Conservation (phyloP, 2,888 invertebrate species). For the Drosophila silvestris region DNA sequence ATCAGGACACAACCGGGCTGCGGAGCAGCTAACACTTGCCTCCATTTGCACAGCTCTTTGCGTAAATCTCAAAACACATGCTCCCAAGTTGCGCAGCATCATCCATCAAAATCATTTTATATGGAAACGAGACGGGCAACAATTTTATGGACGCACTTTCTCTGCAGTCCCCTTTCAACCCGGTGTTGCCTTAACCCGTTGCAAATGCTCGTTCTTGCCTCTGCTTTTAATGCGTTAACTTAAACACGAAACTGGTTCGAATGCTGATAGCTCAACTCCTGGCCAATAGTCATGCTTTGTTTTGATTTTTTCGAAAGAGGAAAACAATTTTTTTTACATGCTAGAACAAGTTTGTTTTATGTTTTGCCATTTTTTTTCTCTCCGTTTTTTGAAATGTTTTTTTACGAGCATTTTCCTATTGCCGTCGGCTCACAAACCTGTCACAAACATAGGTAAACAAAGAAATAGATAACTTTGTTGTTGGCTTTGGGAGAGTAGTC, state of each 20-base stretch:
- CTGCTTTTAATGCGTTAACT: conserved; percentile 63
- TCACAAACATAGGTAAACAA: conserved; percentile 31
- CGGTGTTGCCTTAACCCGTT: conserved; percentile 52
- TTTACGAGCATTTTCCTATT: conserved; percentile 63
- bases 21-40: conserved; percentile 22
- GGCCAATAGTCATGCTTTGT: conserved; percentile 42
- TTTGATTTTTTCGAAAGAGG: conserved; percentile 48
- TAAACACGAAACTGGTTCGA: conserved; percentile 50
- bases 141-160: conserved; percentile 68
- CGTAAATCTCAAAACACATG: conserved; percentile 74
- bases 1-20: conserved; percentile 20
- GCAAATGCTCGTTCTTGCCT: conserved; percentile 40
- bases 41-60: conserved; percentile 58
- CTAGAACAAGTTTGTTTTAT: conserved; percentile 62
- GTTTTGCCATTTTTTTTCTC: conserved; percentile 29
- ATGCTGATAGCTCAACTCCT: conserved; percentile 26
- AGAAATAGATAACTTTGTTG: conserved; percentile 13
- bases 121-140: conserved; percentile 74
- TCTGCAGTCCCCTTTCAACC: conserved; percentile 1
- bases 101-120: conserved; percentile 80
- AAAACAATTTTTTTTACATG: conserved; percentile 52
- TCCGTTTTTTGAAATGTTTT: conserved; percentile 39
- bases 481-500: conserved; percentile 16
- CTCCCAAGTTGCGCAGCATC: conserved; percentile 79
- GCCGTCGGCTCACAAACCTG: conserved; percentile 34